Base-by-base conservation (phyloP, 2,113 vertebrate genomes). In the Prinia subflava region DNA sequence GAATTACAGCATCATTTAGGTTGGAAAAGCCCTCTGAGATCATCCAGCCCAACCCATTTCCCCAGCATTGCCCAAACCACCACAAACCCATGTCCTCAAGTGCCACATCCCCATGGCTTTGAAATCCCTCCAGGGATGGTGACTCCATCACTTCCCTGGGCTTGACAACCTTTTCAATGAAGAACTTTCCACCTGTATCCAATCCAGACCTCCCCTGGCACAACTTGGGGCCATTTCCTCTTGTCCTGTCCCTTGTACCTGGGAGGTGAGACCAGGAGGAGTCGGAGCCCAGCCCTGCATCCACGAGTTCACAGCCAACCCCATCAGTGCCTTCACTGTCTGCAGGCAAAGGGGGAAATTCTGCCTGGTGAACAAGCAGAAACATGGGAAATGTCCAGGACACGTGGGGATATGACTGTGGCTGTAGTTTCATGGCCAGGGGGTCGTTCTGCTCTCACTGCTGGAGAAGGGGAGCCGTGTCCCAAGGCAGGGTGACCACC, bases 321-420 rank as follows among this genome's bases (percentile, higher is more conserved):
- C n/a, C 2, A 1, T 2, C 59, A 20, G 1, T 1, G 5, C 39
- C 50, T 31, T 35, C 62, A 25, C 17, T 8, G 6, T 6, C 79
- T 89, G 80, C 30, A 35, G 35, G 31, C 7, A 83, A 27, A 49
- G 2, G 1, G 2, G n/a, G 47, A 71, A 73, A 52, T 9, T 79
- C 41, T 17, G 31, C 41, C 47, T 82, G 83, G 33, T 19, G 18
- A 65, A 60, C 3, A 8, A 28, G 13, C 69, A 74, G n/a, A 37
- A 94, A 62, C 1, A 6, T 16, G 46, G 31, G 22, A 85, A 85
- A 73, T 1, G 5, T 10, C 24, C 63, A 74, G 55, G 57, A 46
- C 1, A 4, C 13, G 2, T 0, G 1, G 33, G 30, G 7, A 20
- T 10, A 2, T 2, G 4, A 10, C 10, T 63, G 44, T 4, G 3